Conservation (phyloP, 2,888 invertebrate genomes). For the Euplagia quadripunctaria region DNA sequence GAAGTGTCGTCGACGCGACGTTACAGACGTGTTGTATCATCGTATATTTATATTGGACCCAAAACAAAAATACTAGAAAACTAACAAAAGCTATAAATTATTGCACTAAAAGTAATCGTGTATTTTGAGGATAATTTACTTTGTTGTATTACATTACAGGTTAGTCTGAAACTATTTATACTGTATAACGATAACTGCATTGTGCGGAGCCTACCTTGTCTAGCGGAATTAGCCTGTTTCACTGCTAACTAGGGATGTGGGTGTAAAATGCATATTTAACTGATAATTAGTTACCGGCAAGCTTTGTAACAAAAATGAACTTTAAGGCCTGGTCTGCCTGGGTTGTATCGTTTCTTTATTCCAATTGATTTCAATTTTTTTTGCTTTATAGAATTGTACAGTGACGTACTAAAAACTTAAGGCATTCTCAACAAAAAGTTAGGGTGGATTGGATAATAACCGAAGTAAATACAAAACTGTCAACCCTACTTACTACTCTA, state of each 20-base stretch:
- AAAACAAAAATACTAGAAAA: neutral
- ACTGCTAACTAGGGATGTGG: neutral
- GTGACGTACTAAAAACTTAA: neutral
- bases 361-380: too few species aligned
- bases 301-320: too few species aligned
- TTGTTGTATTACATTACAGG: neutral
- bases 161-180: neutral
- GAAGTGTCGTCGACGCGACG: too few species aligned
- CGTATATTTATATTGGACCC: too few species aligned
- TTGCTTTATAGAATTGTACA: neutral
- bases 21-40: too few species aligned
- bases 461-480: neutral
- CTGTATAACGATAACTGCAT: slow-evolving; percentile 2
- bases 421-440: neutral
- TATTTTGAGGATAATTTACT: neutral
- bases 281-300: too few species aligned
- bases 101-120: neutral
- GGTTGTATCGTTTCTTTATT: too few species aligned
- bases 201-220: neutral
- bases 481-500: slow-evolving; percentile 19
- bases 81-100: neutral
- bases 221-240: neutral
- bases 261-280: neutral
- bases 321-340: too few species aligned
- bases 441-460: neutral